Evolutionary conservation across 2,113 vertebrate species (phyloP).

Genomic region (Brevimyrus niger): DNA sequence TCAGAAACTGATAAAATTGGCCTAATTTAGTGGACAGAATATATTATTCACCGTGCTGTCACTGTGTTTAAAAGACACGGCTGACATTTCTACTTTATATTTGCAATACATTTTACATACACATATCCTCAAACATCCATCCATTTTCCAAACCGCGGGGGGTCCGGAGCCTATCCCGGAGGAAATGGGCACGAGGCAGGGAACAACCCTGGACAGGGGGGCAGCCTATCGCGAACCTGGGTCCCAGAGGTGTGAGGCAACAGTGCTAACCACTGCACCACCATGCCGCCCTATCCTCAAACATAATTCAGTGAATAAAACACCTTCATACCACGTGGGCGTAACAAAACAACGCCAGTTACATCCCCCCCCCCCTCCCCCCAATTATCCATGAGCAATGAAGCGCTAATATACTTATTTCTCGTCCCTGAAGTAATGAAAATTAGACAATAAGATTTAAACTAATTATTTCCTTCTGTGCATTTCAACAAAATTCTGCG

Average conservation of each 20-base stretch:
- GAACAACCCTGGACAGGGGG: too few species aligned
- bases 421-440: not conserved
- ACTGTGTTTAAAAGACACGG: not conserved
- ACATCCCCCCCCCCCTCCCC: not conserved
- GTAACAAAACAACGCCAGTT: not conserved
- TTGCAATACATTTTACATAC: not conserved
- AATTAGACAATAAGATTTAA: not conserved
- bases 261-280: too few species aligned
- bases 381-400: not conserved
- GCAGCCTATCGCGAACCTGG: too few species aligned
- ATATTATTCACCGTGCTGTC: not conserved
- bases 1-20: not conserved
- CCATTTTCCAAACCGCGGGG: too few species aligned
- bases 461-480: too few species aligned
- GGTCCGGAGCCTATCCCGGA: too few species aligned
- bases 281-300: too few species aligned
- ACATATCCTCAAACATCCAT: not conserved
- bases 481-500: not conserved
- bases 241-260: too few species aligned
- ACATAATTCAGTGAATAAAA: not conserved
- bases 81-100: not conserved
- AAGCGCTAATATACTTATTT: not conserved
- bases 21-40: not conserved
- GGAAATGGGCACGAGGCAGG: too few species aligned
- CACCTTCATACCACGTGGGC: not conserved